These are phyloP conservation scores for Heliothis subflexa DNA, from an alignment of 1,140 invertebrate genomes.

Conservation along the genomic window DNA sequence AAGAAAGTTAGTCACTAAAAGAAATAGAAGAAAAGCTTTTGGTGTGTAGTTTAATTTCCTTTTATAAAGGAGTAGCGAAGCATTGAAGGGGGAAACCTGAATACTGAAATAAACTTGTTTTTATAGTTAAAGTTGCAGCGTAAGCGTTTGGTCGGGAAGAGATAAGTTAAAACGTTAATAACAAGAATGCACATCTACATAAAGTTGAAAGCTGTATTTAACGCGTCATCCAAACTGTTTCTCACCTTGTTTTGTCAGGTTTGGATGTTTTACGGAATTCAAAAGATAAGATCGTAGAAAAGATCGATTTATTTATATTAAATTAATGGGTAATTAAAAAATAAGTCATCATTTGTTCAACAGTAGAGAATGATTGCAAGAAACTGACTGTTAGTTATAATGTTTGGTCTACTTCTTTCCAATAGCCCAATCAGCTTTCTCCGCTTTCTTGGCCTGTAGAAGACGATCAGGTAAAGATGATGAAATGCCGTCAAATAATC, in stretches of 20 bases:
- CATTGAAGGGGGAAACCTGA: conserved; percentile 54
- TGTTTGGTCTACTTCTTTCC: conserved; percentile 88
- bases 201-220: conserved; percentile 64
- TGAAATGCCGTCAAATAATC: conserved; percentile 50
- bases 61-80: conserved; percentile 65
- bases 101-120: conserved; percentile 50
- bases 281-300: conserved; percentile 64
- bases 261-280: conserved; percentile 56
- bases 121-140: conserved; percentile 51
- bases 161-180: conserved; percentile 57
- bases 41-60: conserved; percentile 26
- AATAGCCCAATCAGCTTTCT: conserved; percentile 92
- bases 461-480: conserved; percentile 62
- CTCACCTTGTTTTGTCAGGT: conserved; percentile 72
- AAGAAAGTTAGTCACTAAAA: conserved; percentile 59
- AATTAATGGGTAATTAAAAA: conserved; percentile 72
- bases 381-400: conserved; percentile 47
- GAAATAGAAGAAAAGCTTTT: conserved; percentile 49
- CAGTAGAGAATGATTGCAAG: conserved; percentile 57
- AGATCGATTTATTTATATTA: conserved; percentile 77
- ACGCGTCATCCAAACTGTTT: conserved; percentile 66
- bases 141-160: conserved; percentile 51
- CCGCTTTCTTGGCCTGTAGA: conserved; percentile 91
- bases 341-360: conserved; percentile 68
- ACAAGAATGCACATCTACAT: conserved; percentile 57